Conservation (phyloP, 1,140 invertebrate species). For the Brachionus paranguensis region DNA sequence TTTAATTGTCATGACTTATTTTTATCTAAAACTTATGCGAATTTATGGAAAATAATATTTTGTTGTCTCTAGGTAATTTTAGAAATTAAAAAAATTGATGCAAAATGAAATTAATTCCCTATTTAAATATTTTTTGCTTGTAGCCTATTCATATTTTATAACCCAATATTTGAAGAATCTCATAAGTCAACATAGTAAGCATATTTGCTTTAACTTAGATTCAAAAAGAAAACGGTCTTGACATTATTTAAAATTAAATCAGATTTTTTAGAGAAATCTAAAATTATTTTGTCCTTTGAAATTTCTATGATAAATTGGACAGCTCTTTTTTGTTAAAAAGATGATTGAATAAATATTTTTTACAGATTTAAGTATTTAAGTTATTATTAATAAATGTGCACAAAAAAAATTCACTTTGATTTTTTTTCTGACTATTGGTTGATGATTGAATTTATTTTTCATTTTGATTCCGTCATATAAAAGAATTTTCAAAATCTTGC, state of each 20-base stretch:
- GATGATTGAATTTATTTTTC: too few species aligned
- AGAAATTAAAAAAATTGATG: background rate
- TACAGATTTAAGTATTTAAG: too few species aligned
- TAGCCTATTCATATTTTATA: background rate
- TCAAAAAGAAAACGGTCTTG: background rate
- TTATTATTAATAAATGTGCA: too few species aligned
- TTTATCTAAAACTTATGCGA: background rate
- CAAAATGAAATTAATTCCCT: background rate
- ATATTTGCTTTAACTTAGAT: background rate
- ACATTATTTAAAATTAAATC: too few species aligned
- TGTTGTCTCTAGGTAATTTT: background rate
- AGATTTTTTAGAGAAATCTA: background rate
- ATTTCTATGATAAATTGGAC: too few species aligned
- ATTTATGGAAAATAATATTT: background rate
- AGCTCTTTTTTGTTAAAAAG: too few species aligned
- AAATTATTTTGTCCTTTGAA: background rate
- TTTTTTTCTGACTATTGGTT: too few species aligned
- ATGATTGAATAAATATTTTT: too few species aligned
- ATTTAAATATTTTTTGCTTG: background rate
- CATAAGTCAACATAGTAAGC: background rate
- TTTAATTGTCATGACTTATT: background rate
- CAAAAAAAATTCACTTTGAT: too few species aligned
- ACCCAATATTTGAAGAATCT: background rate
- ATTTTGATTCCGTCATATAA: too few species aligned
- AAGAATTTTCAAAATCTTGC: too few species aligned